Base-by-base conservation (phyloP, 2,888 invertebrate species). In the Parnassius smintheus region DNA sequence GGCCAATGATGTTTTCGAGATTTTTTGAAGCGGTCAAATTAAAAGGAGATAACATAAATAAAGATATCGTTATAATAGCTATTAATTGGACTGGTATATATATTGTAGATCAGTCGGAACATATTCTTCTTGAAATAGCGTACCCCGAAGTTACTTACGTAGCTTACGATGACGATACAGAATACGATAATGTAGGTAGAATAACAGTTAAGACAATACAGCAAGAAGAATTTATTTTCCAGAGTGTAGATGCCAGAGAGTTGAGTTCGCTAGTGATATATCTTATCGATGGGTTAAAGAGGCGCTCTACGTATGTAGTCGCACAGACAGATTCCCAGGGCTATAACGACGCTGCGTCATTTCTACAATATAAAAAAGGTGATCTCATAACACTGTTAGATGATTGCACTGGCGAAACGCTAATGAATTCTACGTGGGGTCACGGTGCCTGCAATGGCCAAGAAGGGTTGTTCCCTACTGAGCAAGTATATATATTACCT, bases 81-180 rank as follows among this genome's bases (percentile, higher is more conserved):
- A 95, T 99, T 3, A 99, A 99, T 85, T 98, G 98, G 94, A 96
- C 96, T 0, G 98, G 98, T 2, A 94, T 98, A 59, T 98, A 96
- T 77, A 95, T 98, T 61, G 96, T 98, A 0, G 98, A 98, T 84
- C 97, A 98, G 82, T 94, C 96, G 72, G 98, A 98, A 83, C 96
- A 96, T 81, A 96, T 98, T 68, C 92, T 98, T 53, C 90, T 98
- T 49, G 98, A 98, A 91, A 90, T 96, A 72, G 94, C 96, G 9
- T 99, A 96, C 86, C 94, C 96, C 7, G 98, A 98, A 91, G 94
- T 98, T 22, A 94, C 95, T 0, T 95, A 95, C 60, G 95, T 98
- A 57, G 93, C 93, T 46, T 94, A 93, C 74, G 91, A 92, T 56
- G 86, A 89, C 62, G 90, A 92, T 65, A 83, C 88, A 65, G 85